Evolutionary conservation across 2,888 invertebrate species (phyloP), one percentile per base, ranked within the genome.

Genomic region (Eupithecia centaureata): DNA sequence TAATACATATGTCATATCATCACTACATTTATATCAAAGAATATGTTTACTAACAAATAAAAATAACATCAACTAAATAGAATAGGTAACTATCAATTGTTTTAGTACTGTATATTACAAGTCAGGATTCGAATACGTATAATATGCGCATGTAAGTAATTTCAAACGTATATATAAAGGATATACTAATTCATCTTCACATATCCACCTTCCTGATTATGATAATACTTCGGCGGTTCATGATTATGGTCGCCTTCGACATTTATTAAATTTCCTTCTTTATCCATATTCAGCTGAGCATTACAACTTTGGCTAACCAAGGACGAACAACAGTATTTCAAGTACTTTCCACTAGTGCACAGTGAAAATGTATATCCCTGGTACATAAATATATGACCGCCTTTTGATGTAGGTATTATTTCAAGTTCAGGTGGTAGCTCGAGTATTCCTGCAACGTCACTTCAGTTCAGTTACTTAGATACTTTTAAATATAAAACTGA

Each of bases 211-310:
- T 52, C 27, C 52, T 27, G 25, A 7, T 27, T 15, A 7, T 52
- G 27, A 52, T 27, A 52, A 66, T 63, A 66, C 1, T 32, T 30
- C 12, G 66, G 66, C 12, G 63, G 65, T 22, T 63, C 42, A 57
- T 72, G 72, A n/a, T 18, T 18, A 60, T 70, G 67, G 5, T 59
- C 59, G 1, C 47, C 57, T 12, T 54, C 5, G 1, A 70, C 76
- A 32, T 51, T 1, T 4, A 71, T 56, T 3, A 86, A 73, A 12
- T 71, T 75, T 0, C 74, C 77, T 2, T 68, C 66, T 0, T 30
- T 32, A 13, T 72, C 64, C 67, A 82, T 70, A 25, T 73, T 77
- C 5, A 77, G 62, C 27, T 68, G 61, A 22, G 72, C 75, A 54
- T 70, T 72, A 52, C 75, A 75, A 0, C 67, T 63, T 10, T 28